Evolutionary conservation across 2,888 invertebrate species (phyloP).

Genomic region (Ferrisia virgata): DNA sequence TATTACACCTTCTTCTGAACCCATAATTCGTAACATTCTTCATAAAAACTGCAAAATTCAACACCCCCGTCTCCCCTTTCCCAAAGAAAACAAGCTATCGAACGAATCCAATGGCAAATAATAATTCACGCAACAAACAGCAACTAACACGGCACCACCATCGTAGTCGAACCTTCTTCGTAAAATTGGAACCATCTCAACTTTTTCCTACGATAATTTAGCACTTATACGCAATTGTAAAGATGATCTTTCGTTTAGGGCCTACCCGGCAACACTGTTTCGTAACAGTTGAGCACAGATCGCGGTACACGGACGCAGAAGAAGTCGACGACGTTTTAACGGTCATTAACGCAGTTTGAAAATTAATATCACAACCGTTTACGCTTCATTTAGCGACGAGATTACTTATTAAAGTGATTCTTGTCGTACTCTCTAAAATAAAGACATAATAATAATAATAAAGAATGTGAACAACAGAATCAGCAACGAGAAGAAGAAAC

Average conservation of each 20-base stretch:
- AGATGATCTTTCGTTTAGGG: background rate
- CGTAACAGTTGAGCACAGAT: background rate
- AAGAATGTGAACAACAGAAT: background rate
- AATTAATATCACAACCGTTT: constrained; percentile 15
- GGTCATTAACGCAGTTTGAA: constrained; percentile 24
- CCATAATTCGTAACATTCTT: no score
- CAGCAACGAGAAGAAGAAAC: background rate
- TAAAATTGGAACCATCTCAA: background rate
- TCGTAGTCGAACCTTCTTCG: no score
- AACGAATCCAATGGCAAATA: no score
- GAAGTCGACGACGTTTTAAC: background rate
- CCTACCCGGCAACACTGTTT: background rate
- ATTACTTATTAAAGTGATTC: constrained; percentile 5
- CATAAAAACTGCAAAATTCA: no score
- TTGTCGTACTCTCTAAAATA: constrained; percentile 21
- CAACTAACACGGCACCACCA: no score
- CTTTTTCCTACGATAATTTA: background rate
- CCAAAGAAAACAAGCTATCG: no score
- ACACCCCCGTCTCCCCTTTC: no score
- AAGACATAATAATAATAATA: background rate
- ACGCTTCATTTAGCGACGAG: background rate
- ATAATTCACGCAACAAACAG: no score
- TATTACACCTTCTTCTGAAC: no score
- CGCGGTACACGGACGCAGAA: no score
- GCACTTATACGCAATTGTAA: background rate